Conservation (phyloP, 2,113 vertebrate genomes). For the Orycteropus afer region DNA sequence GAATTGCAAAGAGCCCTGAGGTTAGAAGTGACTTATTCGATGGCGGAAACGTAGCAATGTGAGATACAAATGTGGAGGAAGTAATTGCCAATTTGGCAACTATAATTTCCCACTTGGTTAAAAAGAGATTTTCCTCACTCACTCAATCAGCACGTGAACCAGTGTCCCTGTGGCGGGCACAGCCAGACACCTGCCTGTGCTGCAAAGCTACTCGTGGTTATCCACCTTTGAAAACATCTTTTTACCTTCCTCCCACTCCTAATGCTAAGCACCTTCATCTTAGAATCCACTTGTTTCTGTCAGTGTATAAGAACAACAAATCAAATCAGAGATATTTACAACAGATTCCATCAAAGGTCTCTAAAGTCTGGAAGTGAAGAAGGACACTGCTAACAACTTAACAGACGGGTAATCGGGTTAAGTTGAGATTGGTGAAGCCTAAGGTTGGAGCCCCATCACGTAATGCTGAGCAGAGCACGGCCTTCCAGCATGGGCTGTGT, state of each 20-base stretch:
- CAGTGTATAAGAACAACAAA: neutral
- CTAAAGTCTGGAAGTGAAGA: neutral
- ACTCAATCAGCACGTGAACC: conserved; percentile 20
- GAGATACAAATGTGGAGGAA: conserved; percentile 43
- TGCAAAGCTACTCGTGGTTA: neutral
- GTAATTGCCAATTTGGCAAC: conserved; percentile 68
- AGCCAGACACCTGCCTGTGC: neutral
- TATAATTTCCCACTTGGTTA: conserved; percentile 69
- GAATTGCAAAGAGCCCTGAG: conserved; percentile 53
- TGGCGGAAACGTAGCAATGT: conserved; percentile 10
- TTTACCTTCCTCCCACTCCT: neutral
- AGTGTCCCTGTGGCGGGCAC: neutral
- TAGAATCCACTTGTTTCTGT: conserved; percentile 23
- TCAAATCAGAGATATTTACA: neutral
- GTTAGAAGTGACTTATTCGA: conserved; percentile 56
- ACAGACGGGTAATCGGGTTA: conserved; percentile 8
- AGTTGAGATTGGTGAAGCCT: neutral
- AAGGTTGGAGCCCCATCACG: neutral
- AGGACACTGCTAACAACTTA: neutral
- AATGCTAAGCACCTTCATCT: neutral
- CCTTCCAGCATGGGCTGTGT: neutral
- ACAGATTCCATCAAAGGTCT: neutral
- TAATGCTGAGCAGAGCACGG: neutral
- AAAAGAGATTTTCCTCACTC: conserved; percentile 64
- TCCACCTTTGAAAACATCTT: neutral